Evolutionary conservation across 2,888 invertebrate genomes (phyloP).

Genomic region (Myathropa florea): DNA sequence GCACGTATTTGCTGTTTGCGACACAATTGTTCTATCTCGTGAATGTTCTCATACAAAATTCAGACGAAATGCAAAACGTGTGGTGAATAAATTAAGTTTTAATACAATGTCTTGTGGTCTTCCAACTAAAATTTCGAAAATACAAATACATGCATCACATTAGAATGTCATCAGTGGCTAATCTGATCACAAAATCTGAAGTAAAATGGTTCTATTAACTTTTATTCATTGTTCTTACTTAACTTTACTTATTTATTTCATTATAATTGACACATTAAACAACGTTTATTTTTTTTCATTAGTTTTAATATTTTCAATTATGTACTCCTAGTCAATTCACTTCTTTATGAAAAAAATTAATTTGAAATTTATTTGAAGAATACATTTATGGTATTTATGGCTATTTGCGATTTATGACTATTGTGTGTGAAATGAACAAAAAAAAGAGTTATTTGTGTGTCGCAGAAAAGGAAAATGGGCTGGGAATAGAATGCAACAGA

Average conservation of each 20-base stretch:
- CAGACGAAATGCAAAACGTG: not conserved
- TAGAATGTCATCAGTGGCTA: not conserved
- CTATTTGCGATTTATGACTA: not conserved
- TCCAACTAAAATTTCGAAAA: not conserved
- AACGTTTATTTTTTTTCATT: conserved; percentile 32
- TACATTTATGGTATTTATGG: not conserved
- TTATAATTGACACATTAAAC: conserved; percentile 67
- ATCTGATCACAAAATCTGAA: not conserved
- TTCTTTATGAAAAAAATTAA: conserved; percentile 23
- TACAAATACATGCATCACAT: not conserved
- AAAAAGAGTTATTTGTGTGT: no score
- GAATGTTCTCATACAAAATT: no score
- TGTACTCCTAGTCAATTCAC: conserved; percentile 46
- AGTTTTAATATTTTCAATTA: conserved; percentile 29
- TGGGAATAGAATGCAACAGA: not conserved
- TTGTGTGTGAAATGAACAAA: not conserved
- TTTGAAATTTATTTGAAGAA: conserved; percentile 7
- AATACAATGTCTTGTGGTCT: not conserved
- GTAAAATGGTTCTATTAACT: conserved; percentile 10
- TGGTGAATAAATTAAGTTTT: not conserved
- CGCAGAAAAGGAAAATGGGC: not conserved
- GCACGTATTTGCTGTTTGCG: not conserved
- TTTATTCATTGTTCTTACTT: not conserved
- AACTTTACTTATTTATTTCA: conserved; percentile 33
- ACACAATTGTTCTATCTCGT: not conserved